Conservation (phyloP, 2,797 vertebrate genomes). For the Rhincodon typus region DNA sequence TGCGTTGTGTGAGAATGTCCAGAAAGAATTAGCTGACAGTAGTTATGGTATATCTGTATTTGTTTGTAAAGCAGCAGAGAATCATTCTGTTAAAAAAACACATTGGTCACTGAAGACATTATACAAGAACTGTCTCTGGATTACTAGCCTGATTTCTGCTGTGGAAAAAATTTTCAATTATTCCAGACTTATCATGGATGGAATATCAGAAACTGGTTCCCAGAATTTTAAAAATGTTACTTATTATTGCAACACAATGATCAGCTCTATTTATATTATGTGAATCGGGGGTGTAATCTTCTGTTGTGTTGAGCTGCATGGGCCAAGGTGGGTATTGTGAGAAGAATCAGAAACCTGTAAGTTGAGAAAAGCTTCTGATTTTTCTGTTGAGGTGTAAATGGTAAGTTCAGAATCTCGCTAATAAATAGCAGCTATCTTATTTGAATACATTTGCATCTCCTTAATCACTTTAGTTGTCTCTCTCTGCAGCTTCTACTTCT, state of each 20-base stretch:
- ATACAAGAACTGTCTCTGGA: not conserved
- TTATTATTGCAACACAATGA: not conserved
- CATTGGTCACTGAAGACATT: not conserved
- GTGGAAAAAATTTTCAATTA: not conserved
- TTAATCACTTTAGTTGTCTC: too few relatives aligned
- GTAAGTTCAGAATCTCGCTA: too few relatives aligned
- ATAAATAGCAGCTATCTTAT: too few relatives aligned
- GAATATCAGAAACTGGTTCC: not conserved
- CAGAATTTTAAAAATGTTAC: not conserved
- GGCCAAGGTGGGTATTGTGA: too few relatives aligned
- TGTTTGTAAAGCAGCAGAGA: not conserved
- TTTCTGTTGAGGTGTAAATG: too few relatives aligned
- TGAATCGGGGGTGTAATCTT: not conserved
- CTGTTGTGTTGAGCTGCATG: too few relatives aligned
- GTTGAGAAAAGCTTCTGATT: too few relatives aligned
- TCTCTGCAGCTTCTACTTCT: too few relatives aligned
- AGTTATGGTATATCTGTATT: not conserved
- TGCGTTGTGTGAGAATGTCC: not conserved
- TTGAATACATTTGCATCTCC: too few relatives aligned
- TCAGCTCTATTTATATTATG: not conserved
- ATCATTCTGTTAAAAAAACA: not conserved
- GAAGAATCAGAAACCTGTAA: too few relatives aligned
- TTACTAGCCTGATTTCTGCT: not conserved
- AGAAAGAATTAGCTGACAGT: not conserved
- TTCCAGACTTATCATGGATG: not conserved